These are phyloP conservation scores for Cinclus mexicanus DNA, from an alignment of 2,113 vertebrate species.

Conservation along the genomic window DNA sequence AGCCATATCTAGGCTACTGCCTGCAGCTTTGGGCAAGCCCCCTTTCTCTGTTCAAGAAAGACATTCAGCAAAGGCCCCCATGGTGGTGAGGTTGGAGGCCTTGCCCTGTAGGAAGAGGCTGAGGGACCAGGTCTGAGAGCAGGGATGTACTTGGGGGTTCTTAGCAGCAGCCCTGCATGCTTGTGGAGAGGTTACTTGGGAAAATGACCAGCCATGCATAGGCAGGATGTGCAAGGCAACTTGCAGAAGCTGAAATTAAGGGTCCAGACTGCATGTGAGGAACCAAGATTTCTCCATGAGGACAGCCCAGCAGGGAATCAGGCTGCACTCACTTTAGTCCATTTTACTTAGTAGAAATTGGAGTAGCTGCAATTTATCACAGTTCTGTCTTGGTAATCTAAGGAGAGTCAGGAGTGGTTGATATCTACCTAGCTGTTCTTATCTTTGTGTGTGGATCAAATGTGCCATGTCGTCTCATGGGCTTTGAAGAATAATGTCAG, in stretches of 20 bases:
- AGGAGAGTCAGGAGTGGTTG: neutral
- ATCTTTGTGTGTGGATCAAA: neutral
- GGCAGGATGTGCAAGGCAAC: neutral
- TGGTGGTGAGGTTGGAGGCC: neutral
- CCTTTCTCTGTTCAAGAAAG: neutral
- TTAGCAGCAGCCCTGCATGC: neutral
- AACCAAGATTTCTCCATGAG: neutral
- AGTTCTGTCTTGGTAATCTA: neutral
- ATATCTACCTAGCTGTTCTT: neutral
- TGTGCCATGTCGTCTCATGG: accelerated
- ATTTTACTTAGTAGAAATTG: neutral
- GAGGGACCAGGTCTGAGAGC: neutral
- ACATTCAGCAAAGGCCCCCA: neutral
- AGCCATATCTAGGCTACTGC: neutral
- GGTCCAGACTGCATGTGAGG: neutral
- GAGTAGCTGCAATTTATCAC: neutral
- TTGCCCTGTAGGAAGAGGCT: neutral
- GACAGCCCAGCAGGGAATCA: neutral
- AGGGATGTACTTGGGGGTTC: neutral
- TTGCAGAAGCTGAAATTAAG: neutral
- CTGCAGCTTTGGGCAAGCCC: neutral
- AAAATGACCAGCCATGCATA: accelerated
- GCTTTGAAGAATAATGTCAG: neutral
- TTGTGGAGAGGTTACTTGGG: accelerated
- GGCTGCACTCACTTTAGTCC: accelerated